Conservation (phyloP, 1,140 invertebrate genomes). For the Drosophila kohkoa region DNA sequence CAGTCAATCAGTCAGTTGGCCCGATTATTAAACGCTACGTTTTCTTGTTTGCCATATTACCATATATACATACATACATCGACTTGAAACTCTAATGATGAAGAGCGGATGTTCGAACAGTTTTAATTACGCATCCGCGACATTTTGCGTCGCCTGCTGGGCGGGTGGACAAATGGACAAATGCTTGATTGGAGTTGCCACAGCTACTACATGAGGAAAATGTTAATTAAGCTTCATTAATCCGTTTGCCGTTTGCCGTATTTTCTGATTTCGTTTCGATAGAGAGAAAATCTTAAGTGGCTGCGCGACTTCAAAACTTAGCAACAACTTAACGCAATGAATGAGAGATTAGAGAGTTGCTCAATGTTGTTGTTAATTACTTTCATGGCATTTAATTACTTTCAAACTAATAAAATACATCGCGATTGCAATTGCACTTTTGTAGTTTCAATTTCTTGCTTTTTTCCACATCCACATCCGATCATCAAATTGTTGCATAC, state of each 20-base stretch:
- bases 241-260: slow-evolving; percentile 28
- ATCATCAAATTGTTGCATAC: slow-evolving; percentile 10
- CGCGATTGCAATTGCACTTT: neutral
- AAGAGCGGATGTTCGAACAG: slow-evolving; percentile 66
- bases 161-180: slow-evolving; percentile 9
- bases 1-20: slow-evolving; percentile 21
- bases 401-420: slow-evolving; percentile 4
- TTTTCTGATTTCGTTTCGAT: slow-evolving; percentile 11
- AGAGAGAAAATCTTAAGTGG: slow-evolving; percentile 28
- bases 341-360: slow-evolving; percentile 34
- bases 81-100: slow-evolving; percentile 45
- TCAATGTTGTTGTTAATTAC: slow-evolving; percentile 4
- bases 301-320: slow-evolving; percentile 4
- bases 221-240: slow-evolving; percentile 73
- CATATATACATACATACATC: slow-evolving; percentile 43
- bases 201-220: slow-evolving; percentile 63
- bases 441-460: neutral
- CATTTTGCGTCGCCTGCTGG: slow-evolving; percentile 40
- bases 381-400: slow-evolving; percentile 22
- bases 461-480: neutral
- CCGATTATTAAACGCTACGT: slow-evolving; percentile 21
- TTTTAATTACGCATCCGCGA: slow-evolving; percentile 73
- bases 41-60: slow-evolving; percentile 25
- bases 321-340: slow-evolving; percentile 25
- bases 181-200: slow-evolving; percentile 26